These are phyloP conservation scores for Cromileptes altivelis DNA, from an alignment of 2,113 vertebrate species.

Conservation along the genomic window DNA sequence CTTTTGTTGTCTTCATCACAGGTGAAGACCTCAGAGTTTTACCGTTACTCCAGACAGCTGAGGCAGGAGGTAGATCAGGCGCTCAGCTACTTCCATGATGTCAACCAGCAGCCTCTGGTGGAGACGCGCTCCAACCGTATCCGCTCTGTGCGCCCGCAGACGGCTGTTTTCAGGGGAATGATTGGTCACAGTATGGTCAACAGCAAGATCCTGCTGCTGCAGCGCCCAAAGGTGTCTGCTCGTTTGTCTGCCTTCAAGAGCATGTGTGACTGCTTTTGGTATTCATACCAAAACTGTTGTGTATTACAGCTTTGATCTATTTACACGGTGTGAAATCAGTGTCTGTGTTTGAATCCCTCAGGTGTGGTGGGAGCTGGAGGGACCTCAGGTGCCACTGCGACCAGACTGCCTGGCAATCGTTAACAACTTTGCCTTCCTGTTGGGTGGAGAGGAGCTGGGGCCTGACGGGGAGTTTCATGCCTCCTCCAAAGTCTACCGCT, in stretches of 20 bases:
- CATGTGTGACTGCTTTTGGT: not conserved
- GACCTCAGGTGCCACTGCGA: conserved; percentile 95
- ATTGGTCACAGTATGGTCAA: conserved; percentile 99
- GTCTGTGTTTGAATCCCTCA: conserved; percentile 63
- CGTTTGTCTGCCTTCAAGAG: not conserved
- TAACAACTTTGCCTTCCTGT: conserved; percentile 97
- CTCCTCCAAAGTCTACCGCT: conserved; percentile 98
- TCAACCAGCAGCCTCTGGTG: conserved; percentile 96
- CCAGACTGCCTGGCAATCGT: conserved; percentile 98
- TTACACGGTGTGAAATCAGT: not conserved
- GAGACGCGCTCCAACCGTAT: conserved; percentile 96
- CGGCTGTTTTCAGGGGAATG: conserved; percentile 98
- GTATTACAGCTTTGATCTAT: not conserved
- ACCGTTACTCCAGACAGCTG: conserved; percentile 96
- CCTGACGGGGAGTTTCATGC: conserved; percentile 98
- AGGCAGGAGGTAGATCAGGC: conserved; percentile 96
- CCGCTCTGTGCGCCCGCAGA: conserved; percentile 96
- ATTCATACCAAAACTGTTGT: not conserved
- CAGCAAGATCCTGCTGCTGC: conserved; percentile 97
- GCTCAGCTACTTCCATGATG: conserved; percentile 95
- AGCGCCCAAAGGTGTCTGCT: conserved; percentile 89
- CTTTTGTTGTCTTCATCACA: conserved; percentile 67
- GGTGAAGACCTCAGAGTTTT: conserved; percentile 99
- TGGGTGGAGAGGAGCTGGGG: conserved; percentile 97
- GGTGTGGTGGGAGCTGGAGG: conserved; percentile 99